Conservation (phyloP, 2,888 invertebrate genomes). For the Diachrysia chrysitis region DNA sequence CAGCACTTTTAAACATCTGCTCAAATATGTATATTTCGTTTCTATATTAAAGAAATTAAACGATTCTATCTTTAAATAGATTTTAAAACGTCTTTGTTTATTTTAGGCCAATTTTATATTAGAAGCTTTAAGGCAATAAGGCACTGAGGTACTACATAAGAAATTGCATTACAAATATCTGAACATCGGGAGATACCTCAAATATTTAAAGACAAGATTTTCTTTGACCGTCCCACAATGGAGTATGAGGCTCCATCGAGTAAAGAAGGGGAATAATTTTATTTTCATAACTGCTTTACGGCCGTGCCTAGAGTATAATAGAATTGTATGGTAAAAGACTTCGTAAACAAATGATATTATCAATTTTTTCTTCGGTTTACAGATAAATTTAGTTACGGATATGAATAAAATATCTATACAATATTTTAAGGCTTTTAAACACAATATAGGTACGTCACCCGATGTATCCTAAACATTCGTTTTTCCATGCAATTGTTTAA, state of each 20-base stretch:
- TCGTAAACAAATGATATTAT: constrained; percentile 8
- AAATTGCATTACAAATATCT: constrained; percentile 62
- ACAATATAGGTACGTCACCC: no score
- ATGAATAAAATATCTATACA: not conserved
- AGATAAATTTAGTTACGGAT: not conserved
- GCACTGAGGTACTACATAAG: constrained; percentile 8
- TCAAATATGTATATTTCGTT: no score
- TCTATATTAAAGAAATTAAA: no score
- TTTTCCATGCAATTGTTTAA: no score
- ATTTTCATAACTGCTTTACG: constrained; percentile 67
- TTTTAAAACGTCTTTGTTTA: not conserved
- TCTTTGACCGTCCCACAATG: constrained; percentile 58
- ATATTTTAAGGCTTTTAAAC: not conserved
- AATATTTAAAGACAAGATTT: constrained; percentile 77
- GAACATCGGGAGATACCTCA: constrained; percentile 67
- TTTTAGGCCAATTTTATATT: not conserved
- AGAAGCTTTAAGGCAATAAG: no score
- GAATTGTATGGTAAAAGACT: constrained; percentile 17
- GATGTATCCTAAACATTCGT: no score
- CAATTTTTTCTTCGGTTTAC: not conserved
- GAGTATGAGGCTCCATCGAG: constrained; percentile 53
- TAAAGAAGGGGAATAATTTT: constrained; percentile 64
- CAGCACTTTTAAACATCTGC: no score
- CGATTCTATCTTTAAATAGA: no score
- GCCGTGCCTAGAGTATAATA: constrained; percentile 27